Base-by-base conservation (phyloP, 2,113 vertebrate species). In the Ptyas mucosa region DNA sequence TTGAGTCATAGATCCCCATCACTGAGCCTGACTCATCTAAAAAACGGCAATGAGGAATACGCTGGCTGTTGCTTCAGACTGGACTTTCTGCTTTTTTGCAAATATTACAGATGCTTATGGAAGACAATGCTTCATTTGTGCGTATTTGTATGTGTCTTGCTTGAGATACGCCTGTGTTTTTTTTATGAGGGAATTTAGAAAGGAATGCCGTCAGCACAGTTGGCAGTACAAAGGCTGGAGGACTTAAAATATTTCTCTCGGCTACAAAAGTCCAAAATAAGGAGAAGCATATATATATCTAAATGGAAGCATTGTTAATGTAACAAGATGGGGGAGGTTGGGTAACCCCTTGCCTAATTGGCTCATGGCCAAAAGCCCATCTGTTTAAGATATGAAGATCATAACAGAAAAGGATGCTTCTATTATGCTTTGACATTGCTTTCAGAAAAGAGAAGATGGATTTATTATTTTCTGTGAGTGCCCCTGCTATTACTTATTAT, bases 1-100 rank as follows among this genome's bases (percentile, higher is more conserved):
- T 18, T 97, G 95, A 97, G 94, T 97, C 96, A 97, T 91, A 88
- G 91, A 20, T 90, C 91, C 29, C 69, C 96, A 92, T 95, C 87
- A 91, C 87, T 91, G 88, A 95, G 89, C 20, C 87, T 97, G 96
- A 96, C 58, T 97, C 94, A 96, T 88, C 91, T 14, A 9, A 58
- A 94, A 94, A 95, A 91, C 93, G 95, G 92, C 57, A 93, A 61
- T 93, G 93, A 95, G 91, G 94, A 96, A 91, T 96, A 89, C 58
- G 52, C 90, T 94, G 92, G 95, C 91, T 87, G 61, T 94, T 81
- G 89, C 64, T 93, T 95, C 89, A 95, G 93, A 21, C 95, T 96
- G 88, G 57, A 93, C 95, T 92, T 93, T 92, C 57, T 94, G 61
- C 90, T 46, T 89, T 91, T 94, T 92, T 61, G n/a, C 89, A 92